Percentiles rank a stretch among this genome's conserved stretches.
phyloP scores from a whole-genome alignment of 2,113 vertebrate species.

The Hyaena hyaena region DNA sequence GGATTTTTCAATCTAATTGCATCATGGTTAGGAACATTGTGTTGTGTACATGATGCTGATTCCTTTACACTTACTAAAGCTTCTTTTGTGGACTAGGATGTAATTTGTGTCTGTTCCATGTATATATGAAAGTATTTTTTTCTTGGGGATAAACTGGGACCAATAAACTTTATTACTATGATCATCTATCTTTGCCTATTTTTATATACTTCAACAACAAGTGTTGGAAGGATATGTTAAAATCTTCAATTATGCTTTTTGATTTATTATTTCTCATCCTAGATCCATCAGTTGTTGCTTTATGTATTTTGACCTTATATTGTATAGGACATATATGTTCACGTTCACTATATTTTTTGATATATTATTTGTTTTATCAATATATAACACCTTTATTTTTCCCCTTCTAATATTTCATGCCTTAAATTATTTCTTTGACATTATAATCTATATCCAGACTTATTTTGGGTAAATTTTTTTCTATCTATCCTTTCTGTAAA shows the following conservation, averaged over 20 bases:
- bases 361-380: slow-evolving; percentile 12
- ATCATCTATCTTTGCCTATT: not conserved
- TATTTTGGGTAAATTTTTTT: not conserved
- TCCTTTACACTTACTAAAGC: not conserved
- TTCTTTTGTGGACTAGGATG: not conserved
- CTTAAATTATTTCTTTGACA: slow-evolving; percentile 26
- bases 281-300: not conserved
- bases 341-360: not conserved
- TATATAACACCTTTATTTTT: slow-evolving; percentile 12
- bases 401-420: not conserved
- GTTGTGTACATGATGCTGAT: not conserved
- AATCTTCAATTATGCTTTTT: not conserved
- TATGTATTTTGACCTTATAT: not conserved
- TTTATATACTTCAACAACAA: not conserved
- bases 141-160: not conserved
- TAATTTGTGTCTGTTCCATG: not conserved
- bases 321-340: not conserved
- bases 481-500: not conserved
- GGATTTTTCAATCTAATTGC: not conserved
- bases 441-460: not conserved
- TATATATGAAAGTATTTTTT: not conserved
- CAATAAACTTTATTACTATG: not conserved
- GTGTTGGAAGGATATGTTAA: not conserved
- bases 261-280: not conserved
- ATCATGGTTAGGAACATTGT: not conserved